Conservation (phyloP, 2,113 vertebrate genomes). For the Emberiza fucata region DNA sequence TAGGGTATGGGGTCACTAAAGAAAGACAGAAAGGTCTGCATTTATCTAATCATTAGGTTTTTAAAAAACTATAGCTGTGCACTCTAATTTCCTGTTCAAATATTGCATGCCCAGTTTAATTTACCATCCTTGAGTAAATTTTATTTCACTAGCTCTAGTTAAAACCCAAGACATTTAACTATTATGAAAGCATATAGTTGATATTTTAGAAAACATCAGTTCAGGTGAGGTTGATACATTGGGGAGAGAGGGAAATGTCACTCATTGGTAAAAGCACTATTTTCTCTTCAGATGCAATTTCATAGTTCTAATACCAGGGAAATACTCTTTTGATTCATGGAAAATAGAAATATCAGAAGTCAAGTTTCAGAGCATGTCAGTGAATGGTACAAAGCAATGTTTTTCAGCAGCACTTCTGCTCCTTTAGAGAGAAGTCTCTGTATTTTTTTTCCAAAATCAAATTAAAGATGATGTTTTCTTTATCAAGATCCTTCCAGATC, state of each 20-base stretch:
- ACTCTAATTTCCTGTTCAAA: neutral
- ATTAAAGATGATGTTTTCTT: neutral
- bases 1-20: neutral
- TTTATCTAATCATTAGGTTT: neutral
- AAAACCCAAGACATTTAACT: neutral
- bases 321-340: neutral
- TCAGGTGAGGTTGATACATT: neutral
- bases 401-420: neutral
- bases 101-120: neutral
- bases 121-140: neutral
- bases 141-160: neutral
- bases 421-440: neutral
- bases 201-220: neutral
- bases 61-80: neutral
- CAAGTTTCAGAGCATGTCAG: neutral
- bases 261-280: neutral
- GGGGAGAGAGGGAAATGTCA: neutral
- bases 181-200: neutral
- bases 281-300: neutral
- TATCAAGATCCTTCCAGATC: neutral
- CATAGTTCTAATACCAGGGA: neutral
- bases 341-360: constrained; percentile 15
- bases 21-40: neutral
- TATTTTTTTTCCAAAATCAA: neutral
- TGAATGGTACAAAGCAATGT: neutral